These are phyloP conservation scores for Neoarius graeffei DNA, from an alignment of 2,113 vertebrate genomes.

Conservation along the genomic window DNA sequence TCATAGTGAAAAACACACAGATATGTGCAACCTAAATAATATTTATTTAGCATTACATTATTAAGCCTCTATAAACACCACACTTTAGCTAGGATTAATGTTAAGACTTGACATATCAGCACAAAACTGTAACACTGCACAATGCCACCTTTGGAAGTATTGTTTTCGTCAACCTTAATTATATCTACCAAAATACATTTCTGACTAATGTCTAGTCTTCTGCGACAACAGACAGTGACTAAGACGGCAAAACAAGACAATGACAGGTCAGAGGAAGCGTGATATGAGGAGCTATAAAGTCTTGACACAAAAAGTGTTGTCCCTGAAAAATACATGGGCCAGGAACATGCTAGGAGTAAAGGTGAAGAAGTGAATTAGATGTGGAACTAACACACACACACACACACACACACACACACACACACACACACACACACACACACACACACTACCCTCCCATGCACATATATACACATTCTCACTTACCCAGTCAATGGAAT, in stretches of 20 bases:
- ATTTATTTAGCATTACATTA: not conserved
- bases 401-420: constrained; percentile 32
- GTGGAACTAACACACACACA: constrained; percentile 56
- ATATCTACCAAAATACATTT: constrained; percentile 39
- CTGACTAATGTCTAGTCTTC: constrained; percentile 47
- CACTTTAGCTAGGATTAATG: constrained; percentile 7
- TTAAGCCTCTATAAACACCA: not conserved
- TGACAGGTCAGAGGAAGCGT: constrained; percentile 23
- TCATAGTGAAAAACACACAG: not conserved
- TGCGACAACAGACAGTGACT: constrained; percentile 39
- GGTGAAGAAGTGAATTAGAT: constrained; percentile 48
- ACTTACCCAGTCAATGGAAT: constrained; percentile 43
- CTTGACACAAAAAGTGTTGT: not conserved
- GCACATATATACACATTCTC: constrained; percentile 1
- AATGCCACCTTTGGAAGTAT: constrained; percentile 34
- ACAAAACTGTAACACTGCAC: not conserved
- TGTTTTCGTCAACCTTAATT: constrained; percentile 43
- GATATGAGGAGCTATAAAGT: not conserved
- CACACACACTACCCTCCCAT: not conserved
- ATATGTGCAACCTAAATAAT: not conserved
- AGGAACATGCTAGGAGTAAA: constrained; percentile 34
- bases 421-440: constrained; percentile 47
- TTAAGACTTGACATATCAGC: constrained; percentile 13
- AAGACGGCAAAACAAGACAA: constrained; percentile 48
- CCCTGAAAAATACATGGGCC: constrained; percentile 6